Evolutionary conservation across 2,797 vertebrate genomes (phyloP), one percentile per base, ranked within the genome.

Genomic region (Oophaga sylvatica): DNA sequence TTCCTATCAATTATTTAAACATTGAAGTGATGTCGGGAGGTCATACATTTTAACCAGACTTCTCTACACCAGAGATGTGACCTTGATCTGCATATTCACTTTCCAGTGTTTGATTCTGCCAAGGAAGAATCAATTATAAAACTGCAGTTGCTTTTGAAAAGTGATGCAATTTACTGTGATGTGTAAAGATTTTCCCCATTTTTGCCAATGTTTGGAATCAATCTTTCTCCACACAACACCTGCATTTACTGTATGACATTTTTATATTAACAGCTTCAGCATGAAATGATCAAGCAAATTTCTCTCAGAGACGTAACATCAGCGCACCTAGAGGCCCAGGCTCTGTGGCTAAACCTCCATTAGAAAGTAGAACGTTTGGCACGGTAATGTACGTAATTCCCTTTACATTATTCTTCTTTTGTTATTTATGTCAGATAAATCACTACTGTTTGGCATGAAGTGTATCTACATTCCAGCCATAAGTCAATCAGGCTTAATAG

Each of bases 1-100:
- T 67, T 45, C 8, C 35, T 45, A 85, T 85, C 73, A 56, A 85
- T 85, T 78, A 85, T 85, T 85, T 78, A 85, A 19, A 78, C 56
- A 48, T 57, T 29, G 70, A 29, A 73, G 48, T 71, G 82, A 73
- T 41, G 68, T 84, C 82, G 26, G 57, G 57, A 20, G 82, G 82
- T 84, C 35, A 75, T 15, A 45, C 31, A 60, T 83, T 48, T 73
- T 73, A 73, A 77, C 45, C 63, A 63, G 31, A 45, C 79, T 15
- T 7, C 60, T 45, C 12, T 20, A n/a, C 79, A 65, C 35, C 20
- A 41, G 59, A 63, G n/a, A 63, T 80, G 79, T 80, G 60, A 80
- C 79, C 79, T 80, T 65, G 59, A 63, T 63, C 60, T 45, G 31
- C 31, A 45, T 63, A 63, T 80, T 65, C 31, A 22, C 79, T 63